Percentiles rank a stretch among this genome's conserved stretches.
Conservation (phyloP, 2,797 vertebrate genomes). For the Pampus argenteus region DNA sequence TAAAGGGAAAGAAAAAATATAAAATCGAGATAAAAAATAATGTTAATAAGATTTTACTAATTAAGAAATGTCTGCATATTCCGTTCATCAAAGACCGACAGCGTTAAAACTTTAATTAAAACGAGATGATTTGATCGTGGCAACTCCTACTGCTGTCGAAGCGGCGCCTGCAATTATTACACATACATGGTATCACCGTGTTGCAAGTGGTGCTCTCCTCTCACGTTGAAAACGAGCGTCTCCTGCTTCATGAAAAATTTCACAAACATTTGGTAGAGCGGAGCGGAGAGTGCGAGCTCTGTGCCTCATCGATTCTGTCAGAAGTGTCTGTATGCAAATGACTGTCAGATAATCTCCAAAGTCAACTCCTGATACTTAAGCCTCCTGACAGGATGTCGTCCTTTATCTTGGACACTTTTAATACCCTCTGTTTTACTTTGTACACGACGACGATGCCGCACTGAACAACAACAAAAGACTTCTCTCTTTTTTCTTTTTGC, state of each 20-base stretch:
- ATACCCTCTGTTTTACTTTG: constrained; percentile 44
- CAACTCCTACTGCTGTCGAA: constrained; percentile 35
- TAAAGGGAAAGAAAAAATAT: too few relatives aligned
- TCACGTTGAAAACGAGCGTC: constrained; percentile 45
- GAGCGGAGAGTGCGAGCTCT: constrained; percentile 26
- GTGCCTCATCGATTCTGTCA: constrained; percentile 68
- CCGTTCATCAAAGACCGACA: constrained; percentile 63
- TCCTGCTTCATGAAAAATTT: constrained; percentile 58
- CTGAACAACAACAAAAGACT: not conserved
- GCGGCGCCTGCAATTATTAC: constrained; percentile 55
- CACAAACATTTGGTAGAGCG: constrained; percentile 37
- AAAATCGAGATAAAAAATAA: constrained; percentile 40
- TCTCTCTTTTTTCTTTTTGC: not conserved
- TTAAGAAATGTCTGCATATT: constrained; percentile 35
- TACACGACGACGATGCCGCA: not conserved
- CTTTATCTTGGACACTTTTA: constrained; percentile 55
- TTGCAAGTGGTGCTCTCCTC: constrained; percentile 41
- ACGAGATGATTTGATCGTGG: constrained; percentile 42
- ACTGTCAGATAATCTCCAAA: constrained; percentile 63
- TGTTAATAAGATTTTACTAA: constrained; percentile 42
- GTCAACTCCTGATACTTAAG: constrained; percentile 59
- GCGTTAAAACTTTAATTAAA: constrained; percentile 6
- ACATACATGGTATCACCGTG: constrained; percentile 41
- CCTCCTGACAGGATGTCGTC: constrained; percentile 52
- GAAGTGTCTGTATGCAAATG: constrained; percentile 73